Base-by-base conservation (phyloP, 2,113 vertebrate species). In the Pomatorhinus ruficollis region DNA sequence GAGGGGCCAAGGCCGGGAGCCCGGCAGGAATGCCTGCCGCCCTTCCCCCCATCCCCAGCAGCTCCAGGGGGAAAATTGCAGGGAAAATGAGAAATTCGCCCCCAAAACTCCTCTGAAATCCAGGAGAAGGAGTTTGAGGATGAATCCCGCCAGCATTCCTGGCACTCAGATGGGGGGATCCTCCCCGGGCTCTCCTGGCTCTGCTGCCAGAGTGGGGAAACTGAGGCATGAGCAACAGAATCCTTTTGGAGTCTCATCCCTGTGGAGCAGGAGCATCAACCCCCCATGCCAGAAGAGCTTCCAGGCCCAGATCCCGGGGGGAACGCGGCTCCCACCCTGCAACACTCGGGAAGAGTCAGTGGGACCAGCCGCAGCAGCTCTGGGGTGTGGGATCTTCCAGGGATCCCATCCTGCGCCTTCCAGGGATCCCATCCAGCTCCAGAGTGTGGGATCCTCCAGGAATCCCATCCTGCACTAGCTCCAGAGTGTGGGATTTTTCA, bases 101-200 rank as follows among this genome's bases (percentile, higher is more conserved):
- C 54, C 3, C 3, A 9, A 27, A 68, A 1, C 6, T 47, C 44
- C 37, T 52, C 35, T 2, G 5, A 24, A 44, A 47, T 15, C 25
- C 57, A 49, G 33, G 4, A 4, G 5, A 37, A 56, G 0, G 14
- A 2, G 0, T 61, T 17, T 6, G 45, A 16, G n/a, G 28, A 10
- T 13, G 5, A 59, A 77, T 42, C 21, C 30, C 0, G 0, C 16
- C 0, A 0, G 28, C 5, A 3, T 50, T 77, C 44, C 57, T 0
- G 1, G 27, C 1, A 1, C 33, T 54, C 2, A 2, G 0, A 9
- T 0, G 3, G 21, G n/a, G n/a, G 24, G 22, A 44, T 28, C 37
- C 47, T 42, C 31, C 25, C 31, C 3, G 11, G 40, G 3, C 1
- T 17, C 21, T 49, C 45, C 45, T 0, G 0, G 28, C 25, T 56